Percentiles rank a stretch among this genome's conserved stretches.
These are phyloP conservation scores for Chanos chanos DNA, from an alignment of 2,797 vertebrate genomes.

Conservation along the genomic window DNA sequence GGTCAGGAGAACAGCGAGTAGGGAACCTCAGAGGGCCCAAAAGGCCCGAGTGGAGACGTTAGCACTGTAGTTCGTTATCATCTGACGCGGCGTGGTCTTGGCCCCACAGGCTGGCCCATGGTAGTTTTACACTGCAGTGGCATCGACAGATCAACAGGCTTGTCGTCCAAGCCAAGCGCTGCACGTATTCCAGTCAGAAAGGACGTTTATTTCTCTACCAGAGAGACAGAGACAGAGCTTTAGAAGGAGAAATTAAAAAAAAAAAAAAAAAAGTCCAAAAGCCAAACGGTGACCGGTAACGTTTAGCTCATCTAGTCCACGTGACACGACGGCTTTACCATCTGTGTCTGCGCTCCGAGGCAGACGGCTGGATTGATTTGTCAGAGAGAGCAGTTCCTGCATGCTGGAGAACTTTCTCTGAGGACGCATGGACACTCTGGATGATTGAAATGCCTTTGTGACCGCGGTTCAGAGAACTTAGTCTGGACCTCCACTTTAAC, in stretches of 20 bases:
- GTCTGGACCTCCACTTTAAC: slow-evolving; percentile 51
- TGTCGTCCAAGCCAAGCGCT: background rate
- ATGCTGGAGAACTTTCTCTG: slow-evolving; percentile 36
- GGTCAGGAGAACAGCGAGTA: slow-evolving; percentile 48
- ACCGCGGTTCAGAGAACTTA: slow-evolving; percentile 21
- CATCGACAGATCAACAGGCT: background rate
- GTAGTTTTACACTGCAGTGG: no score
- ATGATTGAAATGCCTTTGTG: slow-evolving; percentile 23
- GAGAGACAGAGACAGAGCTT: background rate
- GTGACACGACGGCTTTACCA: no score
- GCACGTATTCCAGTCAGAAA: slow-evolving; percentile 2
- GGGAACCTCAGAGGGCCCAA: slow-evolving; percentile 9
- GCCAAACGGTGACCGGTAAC: background rate
- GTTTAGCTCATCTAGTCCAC: no score
- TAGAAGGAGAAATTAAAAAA: background rate
- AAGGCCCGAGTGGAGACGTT: slow-evolving; percentile 27
- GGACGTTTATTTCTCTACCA: slow-evolving; percentile 16
- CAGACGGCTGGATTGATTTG: no score
- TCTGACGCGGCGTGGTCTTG: no score
- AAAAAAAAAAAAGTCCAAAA: background rate
- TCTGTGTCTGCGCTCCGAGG: no score
- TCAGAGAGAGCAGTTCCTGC: slow-evolving; percentile 11
- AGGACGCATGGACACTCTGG: slow-evolving; percentile 13
- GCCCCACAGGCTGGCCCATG: no score
- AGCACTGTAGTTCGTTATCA: slow-evolving; percentile 28